Base-by-base conservation (phyloP, 2,888 invertebrate species). In the Therioaphis trifolii region DNA sequence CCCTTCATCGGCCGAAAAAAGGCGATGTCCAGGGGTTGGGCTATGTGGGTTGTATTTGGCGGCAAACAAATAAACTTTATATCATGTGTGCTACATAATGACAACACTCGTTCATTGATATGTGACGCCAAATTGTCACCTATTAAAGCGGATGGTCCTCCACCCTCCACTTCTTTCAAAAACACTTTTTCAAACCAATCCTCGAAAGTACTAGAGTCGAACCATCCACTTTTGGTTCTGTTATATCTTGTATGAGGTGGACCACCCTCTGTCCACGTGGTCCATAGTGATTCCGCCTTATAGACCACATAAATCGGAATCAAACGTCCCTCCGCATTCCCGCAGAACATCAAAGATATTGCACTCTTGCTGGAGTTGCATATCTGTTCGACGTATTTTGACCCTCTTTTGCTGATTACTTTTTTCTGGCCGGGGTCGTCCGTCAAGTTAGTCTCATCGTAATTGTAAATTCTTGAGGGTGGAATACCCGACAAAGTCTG, bases 271-370 rank as follows among this genome's bases (percentile, higher is more conserved):
- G 86, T 87, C 89, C 89, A 90, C 11, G 88, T 87, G 63, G 87
- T 85, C 86, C 88, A 89, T n/a, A 89, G 61, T 84, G 88, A 79
- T 84, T 86, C 86, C 1, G 89, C 86, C 86, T 89, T 90, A 85
- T 89, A 89, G 0, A 89, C 88, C 7, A 89, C 88, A 85, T 89
- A 89, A 35, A 87, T 86, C 9, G 89, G 89, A 46, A 89, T 85
- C 2, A 88, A 29, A 63, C 86, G 84, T 7, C 89, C 89, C 78
- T 85, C 86, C 14, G 89, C 89, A 63, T 87, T 87, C 12, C n/a
- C n/a, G n/a, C n/a, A n/a, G n/a, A n/a, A n/a, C n/a, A n/a, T n/a
- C n/a, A n/a, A n/a, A n/a, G n/a, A 88, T 15, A 87, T 86, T 1
- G 87, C 85, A 18, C 86, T 84, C 85, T 89, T 89, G 2, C 87